A percentile compares a stretch with the other conserved stretches of the same genome.
Evolutionary conservation across 2,113 vertebrate genomes (phyloP).

Genomic region (Centropristis striata): DNA sequence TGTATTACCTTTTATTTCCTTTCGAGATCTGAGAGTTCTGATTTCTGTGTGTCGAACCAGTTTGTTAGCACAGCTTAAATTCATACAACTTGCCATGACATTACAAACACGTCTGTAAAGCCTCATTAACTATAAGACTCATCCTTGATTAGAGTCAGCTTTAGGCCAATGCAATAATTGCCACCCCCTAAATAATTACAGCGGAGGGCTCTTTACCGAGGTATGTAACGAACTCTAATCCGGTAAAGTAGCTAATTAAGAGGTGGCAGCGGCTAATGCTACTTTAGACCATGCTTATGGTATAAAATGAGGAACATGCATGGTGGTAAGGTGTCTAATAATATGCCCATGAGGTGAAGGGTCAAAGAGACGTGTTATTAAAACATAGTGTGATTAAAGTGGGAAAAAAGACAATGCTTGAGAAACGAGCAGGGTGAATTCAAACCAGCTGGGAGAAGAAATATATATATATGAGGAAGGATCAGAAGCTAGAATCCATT

Average conservation of each 20-base stretch:
- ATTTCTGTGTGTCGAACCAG: not conserved
- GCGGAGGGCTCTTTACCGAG: conserved; percentile 58
- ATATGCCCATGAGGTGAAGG: not conserved
- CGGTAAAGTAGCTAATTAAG: conserved; percentile 74
- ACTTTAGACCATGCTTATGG: conserved; percentile 20
- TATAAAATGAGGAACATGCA: conserved; percentile 34
- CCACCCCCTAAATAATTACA: conserved; percentile 74
- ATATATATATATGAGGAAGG: not conserved
- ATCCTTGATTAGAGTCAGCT: conserved; percentile 68
- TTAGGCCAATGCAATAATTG: conserved; percentile 73
- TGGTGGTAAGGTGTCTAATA: not conserved
- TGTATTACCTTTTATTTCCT: not conserved
- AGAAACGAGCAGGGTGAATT: not conserved
- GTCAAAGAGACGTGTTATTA: not conserved
- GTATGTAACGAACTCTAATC: conserved; percentile 74
- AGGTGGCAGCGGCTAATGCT: conserved; percentile 59
- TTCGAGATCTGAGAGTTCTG: not conserved
- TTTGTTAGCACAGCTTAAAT: conserved; percentile 26
- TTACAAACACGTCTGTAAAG: conserved; percentile 53
- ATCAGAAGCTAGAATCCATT: not conserved
- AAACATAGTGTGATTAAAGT: not conserved
- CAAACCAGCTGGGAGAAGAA: not conserved
- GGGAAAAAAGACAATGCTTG: too few species aligned
- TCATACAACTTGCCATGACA: conserved; percentile 42
- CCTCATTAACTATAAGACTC: conserved; percentile 64